Base-by-base conservation (phyloP, 2,113 vertebrate genomes). In the Hystrix brachyura region DNA sequence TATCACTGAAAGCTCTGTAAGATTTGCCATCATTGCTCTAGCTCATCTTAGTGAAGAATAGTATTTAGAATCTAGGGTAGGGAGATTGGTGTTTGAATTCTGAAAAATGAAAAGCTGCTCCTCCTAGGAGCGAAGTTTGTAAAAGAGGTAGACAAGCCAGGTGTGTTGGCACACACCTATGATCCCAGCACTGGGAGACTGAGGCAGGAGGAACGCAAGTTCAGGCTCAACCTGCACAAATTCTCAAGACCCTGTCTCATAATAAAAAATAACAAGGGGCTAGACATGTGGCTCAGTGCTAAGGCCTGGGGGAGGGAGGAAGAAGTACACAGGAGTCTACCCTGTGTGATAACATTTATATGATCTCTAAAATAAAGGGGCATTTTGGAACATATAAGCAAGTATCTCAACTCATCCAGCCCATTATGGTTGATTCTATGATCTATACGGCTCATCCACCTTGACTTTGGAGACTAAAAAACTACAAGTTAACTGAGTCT, bases 381-480 rank as follows among this genome's bases (percentile, higher is more conserved):
- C 43, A 38, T 14, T 84, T 71, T 76, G 43, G 0, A 87, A 69
- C 23, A 43, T 62, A 27, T 55, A 14, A 74, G 14, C 9, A 86
- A 86, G 15, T 74, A 62, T 48, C 80, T 74, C 59, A 81, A 51
- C 53, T n/a, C 67, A 79, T 32, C 34, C 12, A 65, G 81, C 9
- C 74, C 59, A 59, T 51, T 91, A n/a, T 13, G 19, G 80, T 38
- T 85, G 85, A 84, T n/a, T 94, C 43, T 55, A 29, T 19, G 64
- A 91, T 8, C 53, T 79, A 48, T 25, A 74, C 0, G 96, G 90
- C 32, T 97, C 97, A 98, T 97, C 97, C 97, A 97, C 97, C 82
- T 95, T 97, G 94, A 97, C 94, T 94, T 93, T 91, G 80, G 25
- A 90, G 65, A 95, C 94, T 87, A 97, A 98, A 97, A 98, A 97